Base-by-base conservation (phyloP, 2,888 invertebrate genomes). In the Abrostola triplasia region DNA sequence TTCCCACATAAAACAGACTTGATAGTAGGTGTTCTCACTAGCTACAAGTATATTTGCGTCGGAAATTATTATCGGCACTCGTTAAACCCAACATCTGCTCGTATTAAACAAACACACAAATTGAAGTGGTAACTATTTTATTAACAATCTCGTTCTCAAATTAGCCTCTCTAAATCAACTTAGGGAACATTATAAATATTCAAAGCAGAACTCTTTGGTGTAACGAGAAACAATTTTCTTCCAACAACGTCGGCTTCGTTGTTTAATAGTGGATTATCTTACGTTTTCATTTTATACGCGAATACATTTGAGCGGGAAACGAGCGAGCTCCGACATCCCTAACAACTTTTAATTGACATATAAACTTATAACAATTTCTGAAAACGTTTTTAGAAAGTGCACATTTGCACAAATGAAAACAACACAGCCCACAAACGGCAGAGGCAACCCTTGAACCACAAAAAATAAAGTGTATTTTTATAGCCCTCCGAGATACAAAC, bases 181-280 rank as follows among this genome's bases (percentile, higher is more conserved):
- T 81, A 63, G 66, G 65, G 55, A 73, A 66, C 68, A 76, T 76
- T 76, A 76, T 77, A 82, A 78, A 82, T 79, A 80, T 80, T 80
- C 76, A 80, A 70, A 71, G 48, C 59, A 61, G 60, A 73, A 67
- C 68, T 77, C 66, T 72, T 70, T 62, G 57, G 50, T 73, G 59
- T 74, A 68, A 67, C 64, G 47, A 55, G 64, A 69, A 77, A 60
- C 59, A 52, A 70, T 69, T 57, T 67, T 50, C 12, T 36, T 55
- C 1, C 7, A 41, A 62, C 41, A 48, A 50, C 55, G 63, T 51
- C 47, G 59, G 47, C 55, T 50, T 8, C 40, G 49, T 59, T 50
- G 40, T 67, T 42, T 52, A 55, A 55, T 51, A 71, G 58, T 52
- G 55, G 63, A 59, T 61, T 73, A 76, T 61, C 67, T 59, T 59